Base-by-base conservation (phyloP, 1,140 invertebrate genomes). In the Neoseiulus cucumeris region DNA sequence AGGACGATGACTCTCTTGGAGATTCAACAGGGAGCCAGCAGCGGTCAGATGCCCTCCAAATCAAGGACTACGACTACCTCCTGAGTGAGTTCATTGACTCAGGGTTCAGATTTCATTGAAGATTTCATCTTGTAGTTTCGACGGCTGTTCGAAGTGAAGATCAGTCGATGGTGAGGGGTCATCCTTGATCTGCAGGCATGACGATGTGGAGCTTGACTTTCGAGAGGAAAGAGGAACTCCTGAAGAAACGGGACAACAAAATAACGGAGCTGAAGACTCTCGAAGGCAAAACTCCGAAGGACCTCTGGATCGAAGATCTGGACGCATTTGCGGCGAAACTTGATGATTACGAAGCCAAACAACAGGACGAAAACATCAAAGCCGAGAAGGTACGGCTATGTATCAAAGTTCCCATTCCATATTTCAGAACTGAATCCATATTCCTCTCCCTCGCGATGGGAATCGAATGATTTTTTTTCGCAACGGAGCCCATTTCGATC, bases 141-240 rank as follows among this genome's bases (percentile, higher is more conserved):
- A n/a, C n/a, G n/a, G n/a, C n/a, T n/a, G n/a, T n/a, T n/a, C n/a
- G n/a, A n/a, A n/a, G n/a, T n/a, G n/a, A n/a, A n/a, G n/a, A n/a
- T n/a, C n/a, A n/a, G n/a, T n/a, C n/a, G n/a, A n/a, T n/a, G n/a
- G 4, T 39, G 4, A 9, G 9, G 9, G 33, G 4, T 39, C 9
- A 5, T 59, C 22, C 22, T 80, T 64, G 78, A 79, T 95, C n/a
- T n/a, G n/a, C n/a, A 45, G 87, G 89, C n/a, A 93, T 96, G 91
- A 84, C 84, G 0, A 82, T 98, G 81, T 93, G 90, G 90, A 86
- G 82, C 78, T 79, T 97, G 47, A 93, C 92, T 0, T 85, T 86
- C 68, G 94, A 97, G 77, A 85, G 82, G 72, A 96, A 97, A 73
- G 89, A 97, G 68, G 89, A 95, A 47, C 70, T 81, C 7, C 67